Conservation (phyloP, 2,113 vertebrate species). For the Solea senegalensis region DNA sequence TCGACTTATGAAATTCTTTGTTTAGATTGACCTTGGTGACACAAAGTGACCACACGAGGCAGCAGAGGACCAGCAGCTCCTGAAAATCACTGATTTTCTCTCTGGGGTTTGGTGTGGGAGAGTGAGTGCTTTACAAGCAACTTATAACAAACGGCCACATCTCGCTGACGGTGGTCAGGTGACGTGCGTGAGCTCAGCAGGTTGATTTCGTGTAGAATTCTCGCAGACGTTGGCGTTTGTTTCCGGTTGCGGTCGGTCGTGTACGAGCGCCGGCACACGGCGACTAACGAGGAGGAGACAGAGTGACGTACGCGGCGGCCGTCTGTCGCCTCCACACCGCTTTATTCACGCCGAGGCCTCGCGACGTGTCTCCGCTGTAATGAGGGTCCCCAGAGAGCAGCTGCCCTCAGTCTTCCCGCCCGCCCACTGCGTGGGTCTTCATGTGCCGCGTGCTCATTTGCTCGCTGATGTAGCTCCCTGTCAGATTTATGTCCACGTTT, state of each 20-base stretch:
- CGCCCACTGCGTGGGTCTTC: slow-evolving; percentile 34
- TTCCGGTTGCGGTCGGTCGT: slow-evolving; percentile 34
- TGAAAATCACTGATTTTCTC: no score
- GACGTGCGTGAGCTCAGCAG: no score
- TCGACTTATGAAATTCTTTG: no score
- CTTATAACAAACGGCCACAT: no score
- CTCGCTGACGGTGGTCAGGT: no score
- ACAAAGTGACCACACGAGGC: no score
- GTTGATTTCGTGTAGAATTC: no score
- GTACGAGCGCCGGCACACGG: slow-evolving; percentile 25
- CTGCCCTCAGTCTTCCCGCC: slow-evolving; percentile 39
- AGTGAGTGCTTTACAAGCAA: no score
- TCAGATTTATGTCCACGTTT: slow-evolving; percentile 28
- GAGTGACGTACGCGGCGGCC: slow-evolving; percentile 52
- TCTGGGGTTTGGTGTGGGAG: no score
- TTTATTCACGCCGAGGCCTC: slow-evolving; percentile 42
- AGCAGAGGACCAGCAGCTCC: no score
- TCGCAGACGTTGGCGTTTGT: slow-evolving; percentile 11
- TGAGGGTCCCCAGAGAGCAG: slow-evolving; percentile 59
- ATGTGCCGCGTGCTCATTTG: slow-evolving; percentile 48
- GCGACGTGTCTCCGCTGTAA: slow-evolving; percentile 60
- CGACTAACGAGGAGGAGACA: slow-evolving; percentile 62
- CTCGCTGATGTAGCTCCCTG: slow-evolving; percentile 28
- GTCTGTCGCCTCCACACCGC: slow-evolving; percentile 50
- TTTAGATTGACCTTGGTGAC: no score